phyloP scores from a whole-genome alignment of 2,888 invertebrate genomes.

The Andrena minutula region DNA sequence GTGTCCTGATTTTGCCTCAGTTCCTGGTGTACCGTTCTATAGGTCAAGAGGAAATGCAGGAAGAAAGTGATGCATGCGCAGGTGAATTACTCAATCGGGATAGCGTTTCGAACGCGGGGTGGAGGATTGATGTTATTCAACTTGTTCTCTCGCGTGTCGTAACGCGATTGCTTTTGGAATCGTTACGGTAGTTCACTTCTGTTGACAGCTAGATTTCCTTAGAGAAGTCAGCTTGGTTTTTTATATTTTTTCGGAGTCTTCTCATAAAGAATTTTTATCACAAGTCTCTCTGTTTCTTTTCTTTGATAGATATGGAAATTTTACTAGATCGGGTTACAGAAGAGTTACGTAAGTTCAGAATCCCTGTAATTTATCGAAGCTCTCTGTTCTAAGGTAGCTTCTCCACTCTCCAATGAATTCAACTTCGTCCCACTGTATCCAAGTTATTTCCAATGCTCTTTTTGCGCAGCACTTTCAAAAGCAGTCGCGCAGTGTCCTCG shows the following conservation, averaged over 20 bases:
- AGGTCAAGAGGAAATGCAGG: neutral
- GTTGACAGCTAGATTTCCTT: neutral
- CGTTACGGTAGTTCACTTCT: neutral
- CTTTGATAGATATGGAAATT: neutral
- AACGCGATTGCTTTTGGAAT: neutral
- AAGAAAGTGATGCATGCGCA: neutral
- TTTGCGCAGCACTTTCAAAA: conserved; percentile 4
- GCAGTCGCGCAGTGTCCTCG: neutral
- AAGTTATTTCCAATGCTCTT: conserved; percentile 2
- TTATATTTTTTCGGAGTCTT: neutral
- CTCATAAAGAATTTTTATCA: neutral
- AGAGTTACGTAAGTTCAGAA: neutral
- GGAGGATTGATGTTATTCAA: neutral
- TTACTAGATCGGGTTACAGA: neutral
- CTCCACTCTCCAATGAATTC: neutral
- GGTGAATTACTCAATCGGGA: neutral
- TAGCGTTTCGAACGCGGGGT: neutral
- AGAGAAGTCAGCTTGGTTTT: neutral
- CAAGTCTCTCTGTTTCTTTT: neutral
- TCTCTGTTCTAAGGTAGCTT: neutral
- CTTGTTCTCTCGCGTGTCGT: neutral
- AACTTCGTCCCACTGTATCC: neutral
- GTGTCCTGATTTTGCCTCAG: neutral
- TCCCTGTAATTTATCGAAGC: neutral
- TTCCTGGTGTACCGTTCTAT: neutral